These are phyloP conservation scores for Bursaphelenchus okinawaensis DNA, from an alignment of 2,888 invertebrate species.

Conservation along the genomic window DNA sequence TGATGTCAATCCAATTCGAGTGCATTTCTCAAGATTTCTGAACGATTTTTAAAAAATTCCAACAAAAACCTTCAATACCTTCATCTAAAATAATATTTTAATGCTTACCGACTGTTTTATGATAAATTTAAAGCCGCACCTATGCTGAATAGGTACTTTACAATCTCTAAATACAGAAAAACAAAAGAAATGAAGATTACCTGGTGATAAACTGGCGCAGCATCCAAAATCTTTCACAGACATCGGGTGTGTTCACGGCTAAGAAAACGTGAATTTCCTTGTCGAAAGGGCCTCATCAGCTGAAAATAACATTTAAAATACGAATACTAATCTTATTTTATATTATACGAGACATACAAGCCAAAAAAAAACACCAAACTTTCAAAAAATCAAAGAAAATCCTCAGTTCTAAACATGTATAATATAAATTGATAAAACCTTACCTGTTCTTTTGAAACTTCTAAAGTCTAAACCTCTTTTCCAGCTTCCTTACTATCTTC, in stretches of 20 bases:
- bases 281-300: conserved; percentile 98
- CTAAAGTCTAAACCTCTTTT: no score
- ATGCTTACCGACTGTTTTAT: background rate
- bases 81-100: conserved; percentile 70
- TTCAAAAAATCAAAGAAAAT: background rate
- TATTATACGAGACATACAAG: background rate
- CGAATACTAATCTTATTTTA: background rate
- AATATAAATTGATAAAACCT: background rate
- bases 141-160: no score
- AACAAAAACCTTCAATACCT: conserved; percentile 99
- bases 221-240: conserved; percentile 90
- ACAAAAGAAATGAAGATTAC: conserved; percentile 64
- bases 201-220: conserved; percentile 91
- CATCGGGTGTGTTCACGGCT: conserved; percentile 93
- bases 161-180: background rate
- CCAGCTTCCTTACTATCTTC: no score
- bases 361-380: background rate
- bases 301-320: conserved; percentile 64
- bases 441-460: no score
- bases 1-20: conserved; percentile 91
- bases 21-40: conserved; percentile 89
- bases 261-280: conserved; percentile 99
- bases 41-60: conserved; percentile 95
- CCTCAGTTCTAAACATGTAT: background rate
- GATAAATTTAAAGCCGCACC: no score